A percentile compares a stretch with the other conserved stretches of the same genome.
These are phyloP conservation scores for Rhabdornis inornatus DNA, from an alignment of 2,113 vertebrate species.

Conservation along the genomic window DNA sequence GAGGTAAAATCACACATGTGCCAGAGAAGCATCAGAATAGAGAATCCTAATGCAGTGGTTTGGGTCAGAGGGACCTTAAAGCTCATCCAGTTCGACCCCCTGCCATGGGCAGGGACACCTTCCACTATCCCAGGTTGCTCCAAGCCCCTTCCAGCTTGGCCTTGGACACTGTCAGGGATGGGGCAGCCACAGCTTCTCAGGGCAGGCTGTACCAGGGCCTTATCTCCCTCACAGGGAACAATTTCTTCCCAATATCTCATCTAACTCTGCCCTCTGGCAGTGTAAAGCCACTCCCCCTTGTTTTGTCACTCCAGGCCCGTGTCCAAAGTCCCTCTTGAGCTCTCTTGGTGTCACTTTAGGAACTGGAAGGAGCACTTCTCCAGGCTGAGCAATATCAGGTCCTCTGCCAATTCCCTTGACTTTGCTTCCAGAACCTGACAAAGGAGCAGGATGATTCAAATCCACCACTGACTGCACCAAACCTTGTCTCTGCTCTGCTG, in stretches of 20 bases:
- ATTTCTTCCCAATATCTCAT: neutral
- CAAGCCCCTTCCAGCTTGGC: neutral
- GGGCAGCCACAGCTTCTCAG: neutral
- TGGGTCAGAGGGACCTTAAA: neutral
- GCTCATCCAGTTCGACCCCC: neutral
- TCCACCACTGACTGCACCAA: neutral
- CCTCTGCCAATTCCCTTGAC: neutral
- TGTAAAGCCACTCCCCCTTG: neutral
- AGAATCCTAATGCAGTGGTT: neutral
- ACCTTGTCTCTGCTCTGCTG: neutral
- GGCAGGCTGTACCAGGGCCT: neutral
- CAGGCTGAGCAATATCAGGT: neutral
- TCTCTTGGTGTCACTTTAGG: neutral
- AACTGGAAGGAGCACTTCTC: neutral
- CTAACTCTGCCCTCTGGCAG: neutral
- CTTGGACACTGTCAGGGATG: neutral
- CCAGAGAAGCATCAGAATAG: neutral
- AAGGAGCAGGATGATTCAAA: neutral
- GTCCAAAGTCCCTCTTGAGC: neutral
- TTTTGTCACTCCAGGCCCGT: neutral
- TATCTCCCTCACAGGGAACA: neutral
- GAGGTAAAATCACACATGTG: neutral
- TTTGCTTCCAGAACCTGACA: neutral
- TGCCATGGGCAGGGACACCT: neutral
- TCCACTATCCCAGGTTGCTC: neutral